A percentile compares a stretch with the other conserved stretches of the same genome.
Evolutionary conservation across 2,797 vertebrate species (phyloP).

Genomic region (Esox masquinongy): DNA sequence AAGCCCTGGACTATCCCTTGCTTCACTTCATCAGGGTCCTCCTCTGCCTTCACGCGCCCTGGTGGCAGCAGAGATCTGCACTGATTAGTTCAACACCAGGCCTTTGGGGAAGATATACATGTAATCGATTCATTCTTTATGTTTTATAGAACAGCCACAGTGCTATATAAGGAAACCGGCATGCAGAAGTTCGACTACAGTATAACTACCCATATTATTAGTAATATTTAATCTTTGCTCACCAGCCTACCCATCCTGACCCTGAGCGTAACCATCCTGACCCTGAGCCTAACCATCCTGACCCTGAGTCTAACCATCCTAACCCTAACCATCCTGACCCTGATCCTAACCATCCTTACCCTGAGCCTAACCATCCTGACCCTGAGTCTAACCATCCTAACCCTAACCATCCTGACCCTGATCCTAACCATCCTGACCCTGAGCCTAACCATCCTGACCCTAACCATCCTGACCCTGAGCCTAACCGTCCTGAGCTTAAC

Average conservation of each 20-base stretch:
- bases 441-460: too few species aligned
- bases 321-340: too few species aligned
- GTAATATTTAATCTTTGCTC: too few species aligned
- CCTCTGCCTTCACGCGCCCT: conserved; percentile 58
- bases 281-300: neutral
- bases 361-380: too few species aligned
- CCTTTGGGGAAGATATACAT: neutral
- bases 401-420: too few species aligned
- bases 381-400: neutral
- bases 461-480: too few species aligned
- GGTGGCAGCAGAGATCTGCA: neutral
- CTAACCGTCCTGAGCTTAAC: neutral
- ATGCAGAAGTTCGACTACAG: neutral
- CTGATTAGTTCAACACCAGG: neutral
- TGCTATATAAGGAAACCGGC: neutral
- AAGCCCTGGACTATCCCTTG: conserved; percentile 72
- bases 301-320: too few species aligned
- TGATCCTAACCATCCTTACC: too few species aligned
- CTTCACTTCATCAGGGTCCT: conserved; percentile 73
- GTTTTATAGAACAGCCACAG: neutral
- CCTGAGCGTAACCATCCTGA: too few species aligned
- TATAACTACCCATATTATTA: neutral
- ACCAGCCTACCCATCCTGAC: too few species aligned
- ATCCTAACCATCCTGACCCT: too few species aligned
- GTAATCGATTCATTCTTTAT: neutral